These are phyloP conservation scores for Oligia fasciuncula DNA, from an alignment of 2,888 invertebrate species.

Conservation along the genomic window DNA sequence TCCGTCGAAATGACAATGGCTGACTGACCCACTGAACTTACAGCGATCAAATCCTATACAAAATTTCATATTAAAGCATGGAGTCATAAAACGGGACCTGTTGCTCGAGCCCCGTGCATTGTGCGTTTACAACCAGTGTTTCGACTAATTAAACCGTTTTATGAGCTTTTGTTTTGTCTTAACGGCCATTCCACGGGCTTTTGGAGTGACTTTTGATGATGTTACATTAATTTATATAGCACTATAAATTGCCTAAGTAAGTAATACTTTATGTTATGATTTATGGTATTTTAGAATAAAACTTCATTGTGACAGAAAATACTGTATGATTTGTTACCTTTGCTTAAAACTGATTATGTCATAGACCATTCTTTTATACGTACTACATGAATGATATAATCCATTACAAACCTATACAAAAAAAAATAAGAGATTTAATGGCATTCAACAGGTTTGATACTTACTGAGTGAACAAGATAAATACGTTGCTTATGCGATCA, in stretches of 20 bases:
- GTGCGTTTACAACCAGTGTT: conserved; percentile 69
- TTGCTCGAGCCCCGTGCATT: conserved; percentile 64
- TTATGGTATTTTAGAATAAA: conserved; percentile 35
- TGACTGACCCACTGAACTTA: conserved; percentile 61
- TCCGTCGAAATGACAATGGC: conserved; percentile 41
- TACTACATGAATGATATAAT: not conserved
- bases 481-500: conserved; percentile 48
- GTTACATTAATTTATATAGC: conserved; percentile 54
- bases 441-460: conserved; percentile 38
- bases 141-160: conserved; percentile 75
- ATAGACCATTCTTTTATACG: conserved; percentile 3
- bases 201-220: conserved; percentile 61
- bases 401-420: not conserved
- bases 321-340: conserved; percentile 28
- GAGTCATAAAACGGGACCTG: conserved; percentile 67
- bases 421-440: not conserved
- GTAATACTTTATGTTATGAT: conserved; percentile 31
- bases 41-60: conserved; percentile 49
- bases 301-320: conserved; percentile 17
- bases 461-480: conserved; percentile 29
- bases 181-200: conserved; percentile 59
- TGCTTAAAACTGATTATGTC: conserved; percentile 11
- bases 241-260: conserved; percentile 23
- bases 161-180: conserved; percentile 73
- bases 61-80: conserved; percentile 64